These are phyloP conservation scores for Scolanthus callimorphus DNA, from an alignment of 92 coral and sea anemone genomes.

Conservation along the genomic window DNA sequence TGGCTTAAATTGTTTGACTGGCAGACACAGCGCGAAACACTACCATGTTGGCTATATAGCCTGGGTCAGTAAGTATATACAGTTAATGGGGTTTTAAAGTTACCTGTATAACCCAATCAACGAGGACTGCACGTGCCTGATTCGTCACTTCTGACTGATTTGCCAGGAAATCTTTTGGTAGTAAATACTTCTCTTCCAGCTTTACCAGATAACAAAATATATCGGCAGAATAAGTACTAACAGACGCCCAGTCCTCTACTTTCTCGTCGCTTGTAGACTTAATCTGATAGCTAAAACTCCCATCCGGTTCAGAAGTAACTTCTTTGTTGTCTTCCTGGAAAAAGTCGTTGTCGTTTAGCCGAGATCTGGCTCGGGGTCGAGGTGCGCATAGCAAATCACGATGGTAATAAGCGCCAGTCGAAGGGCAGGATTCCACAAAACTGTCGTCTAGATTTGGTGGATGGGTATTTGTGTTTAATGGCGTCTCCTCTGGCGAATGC, in stretches of 20 bases:
- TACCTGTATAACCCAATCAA: slow-evolving; percentile 65
- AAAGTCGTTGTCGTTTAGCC: slow-evolving; percentile 29
- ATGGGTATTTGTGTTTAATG: too few species aligned
- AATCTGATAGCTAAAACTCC: background rate
- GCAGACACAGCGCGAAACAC: too few species aligned
- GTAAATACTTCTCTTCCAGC: slow-evolving; percentile 26
- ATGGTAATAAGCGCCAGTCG: slow-evolving; percentile 14
- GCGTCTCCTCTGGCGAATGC: too few species aligned
- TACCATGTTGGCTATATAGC: background rate
- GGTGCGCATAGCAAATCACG: slow-evolving; percentile 31
- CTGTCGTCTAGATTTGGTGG: slow-evolving; percentile 3
- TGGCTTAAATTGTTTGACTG: too few species aligned
- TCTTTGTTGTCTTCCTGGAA: slow-evolving; percentile 23
- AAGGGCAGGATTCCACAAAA: slow-evolving; percentile 22
- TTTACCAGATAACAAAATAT: slow-evolving; percentile 26
- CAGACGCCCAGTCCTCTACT: slow-evolving; percentile 32
- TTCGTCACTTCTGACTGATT: slow-evolving; percentile 41
- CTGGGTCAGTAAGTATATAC: background rate
- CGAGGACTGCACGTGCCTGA: slow-evolving; percentile 51
- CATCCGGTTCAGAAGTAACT: background rate
- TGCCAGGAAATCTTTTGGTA: slow-evolving; percentile 33
- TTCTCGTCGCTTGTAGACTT: slow-evolving; percentile 13
- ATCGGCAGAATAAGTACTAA: slow-evolving; percentile 29
- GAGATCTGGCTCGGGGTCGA: slow-evolving; percentile 23
- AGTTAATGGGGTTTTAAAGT: background rate